These are phyloP conservation scores for Bombus confusus DNA, from an alignment of 1,140 invertebrate genomes.

Conservation along the genomic window DNA sequence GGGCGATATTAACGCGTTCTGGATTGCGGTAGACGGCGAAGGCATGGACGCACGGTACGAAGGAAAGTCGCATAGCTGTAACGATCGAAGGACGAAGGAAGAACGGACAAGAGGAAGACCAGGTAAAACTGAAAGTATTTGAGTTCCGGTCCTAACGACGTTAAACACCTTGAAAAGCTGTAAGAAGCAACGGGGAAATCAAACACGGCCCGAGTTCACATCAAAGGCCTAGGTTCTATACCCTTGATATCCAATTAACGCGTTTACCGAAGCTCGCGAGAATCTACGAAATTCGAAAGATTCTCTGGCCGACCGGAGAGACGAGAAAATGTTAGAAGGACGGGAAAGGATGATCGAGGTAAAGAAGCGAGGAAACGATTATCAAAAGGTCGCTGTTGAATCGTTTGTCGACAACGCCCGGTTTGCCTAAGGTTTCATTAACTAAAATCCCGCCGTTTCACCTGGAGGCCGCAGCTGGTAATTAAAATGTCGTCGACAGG, in stretches of 20 bases:
- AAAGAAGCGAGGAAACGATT: background rate
- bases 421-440: conserved; percentile 44
- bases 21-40: too few relatives aligned
- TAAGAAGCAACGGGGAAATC: conserved; percentile 32
- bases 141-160: background rate
- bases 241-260: conserved; percentile 46
- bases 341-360: background rate
- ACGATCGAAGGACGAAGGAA: background rate
- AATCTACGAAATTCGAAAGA: conserved; percentile 29
- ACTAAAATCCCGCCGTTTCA: conserved; percentile 46
- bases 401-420: conserved; percentile 7
- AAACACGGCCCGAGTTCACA: conserved; percentile 12
- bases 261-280: conserved; percentile 34
- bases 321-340: background rate
- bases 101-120: too few relatives aligned
- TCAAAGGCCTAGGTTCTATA: conserved; percentile 18
- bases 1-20: background rate
- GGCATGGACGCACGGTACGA: too few relatives aligned
- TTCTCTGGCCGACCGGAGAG: background rate
- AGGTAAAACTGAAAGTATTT: conserved; percentile 30
- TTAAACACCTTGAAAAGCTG: conserved; percentile 16
- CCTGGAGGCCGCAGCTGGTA: conserved; percentile 15
- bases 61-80: too few relatives aligned
- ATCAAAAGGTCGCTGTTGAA: conserved; percentile 21
- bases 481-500: conserved; percentile 51